Percentiles rank a stretch among this genome's conserved stretches.
These are phyloP conservation scores for Trichomalopsis sarcophagae DNA, from an alignment of 1,140 invertebrate species.

Conservation along the genomic window DNA sequence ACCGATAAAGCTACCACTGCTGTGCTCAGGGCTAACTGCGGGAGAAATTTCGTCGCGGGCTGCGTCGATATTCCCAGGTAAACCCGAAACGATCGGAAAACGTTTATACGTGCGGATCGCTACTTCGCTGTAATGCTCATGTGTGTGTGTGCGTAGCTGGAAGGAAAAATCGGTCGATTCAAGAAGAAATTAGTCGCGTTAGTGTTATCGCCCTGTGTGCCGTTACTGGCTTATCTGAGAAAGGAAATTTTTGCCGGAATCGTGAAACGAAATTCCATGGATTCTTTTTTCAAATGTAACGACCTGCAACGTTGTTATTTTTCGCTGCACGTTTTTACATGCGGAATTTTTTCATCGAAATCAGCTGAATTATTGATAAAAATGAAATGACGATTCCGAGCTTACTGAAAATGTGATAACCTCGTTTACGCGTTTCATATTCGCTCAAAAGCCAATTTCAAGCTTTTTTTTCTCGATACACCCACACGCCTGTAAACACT, in stretches of 20 bases:
- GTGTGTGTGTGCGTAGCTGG: not conserved
- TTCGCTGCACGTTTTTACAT: too few species aligned
- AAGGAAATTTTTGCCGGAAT: not conserved
- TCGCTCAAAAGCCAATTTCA: too few species aligned
- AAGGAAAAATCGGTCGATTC: not conserved
- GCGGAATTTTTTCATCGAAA: not conserved
- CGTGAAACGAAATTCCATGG: too few species aligned
- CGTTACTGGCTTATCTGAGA: not conserved
- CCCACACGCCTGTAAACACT: too few species aligned
- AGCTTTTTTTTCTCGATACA: too few species aligned
- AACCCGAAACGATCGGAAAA: constrained; percentile 14
- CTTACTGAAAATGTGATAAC: too few species aligned
- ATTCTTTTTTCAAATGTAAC: too few species aligned
- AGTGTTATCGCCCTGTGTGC: not conserved
- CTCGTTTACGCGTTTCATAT: too few species aligned
- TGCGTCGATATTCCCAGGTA: constrained; percentile 19
- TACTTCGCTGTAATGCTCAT: not conserved
- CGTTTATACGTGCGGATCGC: not conserved
- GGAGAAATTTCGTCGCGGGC: not conserved
- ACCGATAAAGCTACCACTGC: not conserved
- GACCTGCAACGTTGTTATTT: too few species aligned
- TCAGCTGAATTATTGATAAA: not conserved
- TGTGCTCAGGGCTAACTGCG: not conserved
- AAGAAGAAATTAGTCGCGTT: not conserved
- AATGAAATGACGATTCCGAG: not conserved